Evolutionary conservation across 2,797 vertebrate genomes (phyloP).

Genomic region (Amblyraja radiata): DNA sequence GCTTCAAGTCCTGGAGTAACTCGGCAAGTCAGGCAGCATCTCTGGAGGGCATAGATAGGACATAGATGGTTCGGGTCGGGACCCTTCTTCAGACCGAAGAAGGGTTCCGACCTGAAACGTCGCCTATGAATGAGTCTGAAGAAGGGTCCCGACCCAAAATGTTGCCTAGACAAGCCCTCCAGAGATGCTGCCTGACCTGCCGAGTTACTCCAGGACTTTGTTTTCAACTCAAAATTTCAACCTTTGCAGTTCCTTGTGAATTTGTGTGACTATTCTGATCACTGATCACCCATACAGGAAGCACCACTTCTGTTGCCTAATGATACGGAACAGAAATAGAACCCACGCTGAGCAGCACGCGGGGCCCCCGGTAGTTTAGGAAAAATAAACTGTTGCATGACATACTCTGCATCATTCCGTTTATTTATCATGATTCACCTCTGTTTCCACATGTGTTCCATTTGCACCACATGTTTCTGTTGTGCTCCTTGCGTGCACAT

Average conservation of each 20-base stretch:
- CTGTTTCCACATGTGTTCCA: conserved; percentile 6
- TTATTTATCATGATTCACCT: conserved; percentile 30
- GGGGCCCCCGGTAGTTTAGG: neutral
- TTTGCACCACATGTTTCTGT: conserved; percentile 27
- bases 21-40: no score
- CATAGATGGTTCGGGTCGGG: no score
- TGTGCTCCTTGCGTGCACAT: conserved; percentile 10
- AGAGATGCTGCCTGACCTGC: no score
- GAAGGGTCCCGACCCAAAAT: no score
- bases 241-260: neutral
- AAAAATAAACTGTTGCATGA: conserved; percentile 22
- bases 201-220: no score
- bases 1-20: no score
- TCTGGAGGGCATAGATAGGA: no score
- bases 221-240: no score
- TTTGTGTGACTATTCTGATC: neutral
- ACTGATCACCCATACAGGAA: neutral
- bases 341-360: neutral
- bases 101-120: no score
- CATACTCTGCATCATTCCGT: neutral
- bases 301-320: neutral
- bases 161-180: no score
- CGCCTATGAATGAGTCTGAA: no score
- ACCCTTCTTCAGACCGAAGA: no score
- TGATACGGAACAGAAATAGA: neutral